Percentiles rank a stretch among this genome's conserved stretches.
These are phyloP conservation scores for Hermetia illucens DNA, from an alignment of 1,140 invertebrate genomes.

Conservation along the genomic window DNA sequence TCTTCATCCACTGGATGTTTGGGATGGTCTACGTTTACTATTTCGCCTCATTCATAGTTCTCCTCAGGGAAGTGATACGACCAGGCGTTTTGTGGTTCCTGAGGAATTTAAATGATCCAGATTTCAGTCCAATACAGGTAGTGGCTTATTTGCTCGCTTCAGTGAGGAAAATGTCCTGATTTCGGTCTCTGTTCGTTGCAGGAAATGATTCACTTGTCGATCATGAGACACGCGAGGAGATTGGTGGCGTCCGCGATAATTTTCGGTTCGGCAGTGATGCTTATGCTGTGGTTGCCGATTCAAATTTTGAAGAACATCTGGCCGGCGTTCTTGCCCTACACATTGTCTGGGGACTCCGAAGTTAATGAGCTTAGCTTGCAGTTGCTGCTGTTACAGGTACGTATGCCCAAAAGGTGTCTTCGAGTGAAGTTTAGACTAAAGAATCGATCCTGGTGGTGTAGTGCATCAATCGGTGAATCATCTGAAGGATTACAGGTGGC, in stretches of 20 bases:
- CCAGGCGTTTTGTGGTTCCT: slow-evolving; percentile 96
- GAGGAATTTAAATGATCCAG: slow-evolving; percentile 95
- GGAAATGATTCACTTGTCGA: slow-evolving; percentile 96
- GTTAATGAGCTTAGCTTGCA: slow-evolving; percentile 88
- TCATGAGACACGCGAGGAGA: slow-evolving; percentile 77
- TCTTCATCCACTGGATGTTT: slow-evolving; percentile 98
- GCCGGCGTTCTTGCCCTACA: slow-evolving; percentile 87
- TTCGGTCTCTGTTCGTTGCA: slow-evolving; percentile 13
- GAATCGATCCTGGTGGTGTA: too few relatives aligned
- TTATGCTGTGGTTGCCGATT: slow-evolving; percentile 94
- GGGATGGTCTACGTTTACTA: slow-evolving; percentile 99
- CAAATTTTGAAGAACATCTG: slow-evolving; percentile 67
- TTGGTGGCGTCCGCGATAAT: slow-evolving; percentile 87
- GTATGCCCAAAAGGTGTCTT: too few relatives aligned
- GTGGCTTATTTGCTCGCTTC: slow-evolving; percentile 5
- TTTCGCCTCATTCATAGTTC: slow-evolving; percentile 92
- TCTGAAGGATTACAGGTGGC: too few relatives aligned
- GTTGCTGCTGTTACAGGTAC: slow-evolving; percentile 75
- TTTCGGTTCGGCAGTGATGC: slow-evolving; percentile 87
- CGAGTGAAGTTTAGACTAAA: too few relatives aligned
- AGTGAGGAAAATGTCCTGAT: not conserved
- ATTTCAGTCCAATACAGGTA: slow-evolving; percentile 96
- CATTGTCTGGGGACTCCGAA: slow-evolving; percentile 69
- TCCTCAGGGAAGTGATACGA: slow-evolving; percentile 83
- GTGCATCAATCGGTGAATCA: too few relatives aligned